phyloP scores from a whole-genome alignment of 2,797 vertebrate species.

The Lemur catta region DNA sequence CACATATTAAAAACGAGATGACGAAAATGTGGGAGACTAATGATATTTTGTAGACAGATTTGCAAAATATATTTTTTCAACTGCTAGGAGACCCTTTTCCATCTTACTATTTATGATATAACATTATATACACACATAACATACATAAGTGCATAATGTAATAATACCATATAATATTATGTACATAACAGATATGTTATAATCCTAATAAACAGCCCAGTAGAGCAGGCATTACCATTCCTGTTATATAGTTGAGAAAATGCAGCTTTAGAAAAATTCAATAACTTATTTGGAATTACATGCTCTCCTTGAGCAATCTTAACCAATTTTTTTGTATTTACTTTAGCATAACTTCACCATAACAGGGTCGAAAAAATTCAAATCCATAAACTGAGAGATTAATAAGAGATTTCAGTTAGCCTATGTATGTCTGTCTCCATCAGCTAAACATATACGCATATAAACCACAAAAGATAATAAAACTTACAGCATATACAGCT shows the following conservation, averaged over 20 bases:
- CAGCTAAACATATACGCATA: neutral
- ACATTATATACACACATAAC: neutral
- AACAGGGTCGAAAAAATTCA: constrained; percentile 30
- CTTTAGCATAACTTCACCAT: neutral
- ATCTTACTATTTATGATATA: neutral
- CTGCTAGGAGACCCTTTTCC: neutral
- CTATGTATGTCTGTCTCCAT: neutral
- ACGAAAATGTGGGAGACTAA: neutral
- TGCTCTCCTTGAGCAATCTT: neutral
- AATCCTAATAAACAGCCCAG: neutral
- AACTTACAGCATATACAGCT: neutral
- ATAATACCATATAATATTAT: neutral
- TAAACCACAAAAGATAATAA: constrained; percentile 2
- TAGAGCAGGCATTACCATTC: neutral
- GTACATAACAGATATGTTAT: neutral
- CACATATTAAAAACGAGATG: constrained; percentile 11
- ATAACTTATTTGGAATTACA: constrained; percentile 42
- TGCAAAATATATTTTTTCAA: constrained; percentile 33
- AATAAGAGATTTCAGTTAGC: neutral
- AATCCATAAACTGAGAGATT: neutral
- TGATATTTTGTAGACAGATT: neutral
- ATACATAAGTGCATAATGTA: neutral
- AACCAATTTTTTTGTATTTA: constrained; percentile 25
- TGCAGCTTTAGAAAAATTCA: neutral
- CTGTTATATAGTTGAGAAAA: constrained; percentile 41